Percentiles rank a stretch among this genome's conserved stretches.
Evolutionary conservation across 2,113 vertebrate species (phyloP).

Genomic region (Chloroceryle aenea): DNA sequence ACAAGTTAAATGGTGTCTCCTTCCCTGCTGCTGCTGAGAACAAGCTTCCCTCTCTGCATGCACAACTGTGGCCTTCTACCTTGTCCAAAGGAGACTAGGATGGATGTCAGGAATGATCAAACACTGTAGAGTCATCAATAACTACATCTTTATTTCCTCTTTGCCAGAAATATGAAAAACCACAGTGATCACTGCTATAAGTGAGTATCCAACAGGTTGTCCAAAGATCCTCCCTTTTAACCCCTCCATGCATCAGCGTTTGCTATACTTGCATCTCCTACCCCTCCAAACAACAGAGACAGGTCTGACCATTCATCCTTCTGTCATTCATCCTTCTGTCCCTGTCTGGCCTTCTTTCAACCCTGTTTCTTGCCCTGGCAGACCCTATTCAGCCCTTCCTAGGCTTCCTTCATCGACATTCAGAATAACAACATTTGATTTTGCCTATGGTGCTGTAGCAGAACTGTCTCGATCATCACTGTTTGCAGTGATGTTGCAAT

Average conservation of each 20-base stretch:
- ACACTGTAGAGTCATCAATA: neutral
- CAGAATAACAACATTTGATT: neutral
- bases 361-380: neutral
- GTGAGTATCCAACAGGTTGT: neutral
- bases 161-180: neutral
- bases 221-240: neutral
- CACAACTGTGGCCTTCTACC: neutral
- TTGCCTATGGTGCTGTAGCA: neutral
- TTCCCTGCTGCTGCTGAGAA: neutral
- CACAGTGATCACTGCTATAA: neutral
- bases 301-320: neutral
- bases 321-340: neutral
- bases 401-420: neutral
- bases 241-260: neutral
- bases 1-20: rapidly evolving
- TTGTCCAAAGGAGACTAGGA: neutral
- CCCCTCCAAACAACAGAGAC: neutral
- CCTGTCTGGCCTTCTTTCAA: neutral
- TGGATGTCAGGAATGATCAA: neutral
- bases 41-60: rapidly evolving
- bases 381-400: neutral
- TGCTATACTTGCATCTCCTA: neutral
- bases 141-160: rapidly evolving
- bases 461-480: neutral
- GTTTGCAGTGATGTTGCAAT: neutral